Conservation (phyloP, 2,888 invertebrate genomes). For the Eupithecia dodoneata region DNA sequence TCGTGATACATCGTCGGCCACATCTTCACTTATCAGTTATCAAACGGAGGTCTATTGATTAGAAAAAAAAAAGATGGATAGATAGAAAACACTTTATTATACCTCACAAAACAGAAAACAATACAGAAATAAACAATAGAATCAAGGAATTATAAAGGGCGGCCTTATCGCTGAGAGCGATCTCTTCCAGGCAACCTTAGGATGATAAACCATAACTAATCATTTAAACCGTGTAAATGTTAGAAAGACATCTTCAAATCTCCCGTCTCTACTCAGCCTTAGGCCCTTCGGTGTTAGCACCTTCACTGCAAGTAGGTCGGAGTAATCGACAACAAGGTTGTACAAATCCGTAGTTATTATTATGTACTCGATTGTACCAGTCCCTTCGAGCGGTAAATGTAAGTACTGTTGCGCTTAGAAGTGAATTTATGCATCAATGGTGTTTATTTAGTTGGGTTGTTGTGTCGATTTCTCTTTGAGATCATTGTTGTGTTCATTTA, state of each 20-base stretch:
- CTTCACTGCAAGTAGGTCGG: constrained; percentile 43
- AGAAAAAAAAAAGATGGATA: too few relatives aligned
- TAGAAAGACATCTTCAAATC: background rate
- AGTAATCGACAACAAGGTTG: constrained; percentile 40
- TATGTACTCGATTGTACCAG: constrained; percentile 20
- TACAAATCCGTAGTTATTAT: constrained; percentile 21
- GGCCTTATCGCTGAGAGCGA: too few relatives aligned
- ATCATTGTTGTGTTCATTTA: background rate
- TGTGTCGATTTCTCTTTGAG: constrained; percentile 14
- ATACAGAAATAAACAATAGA: too few relatives aligned
- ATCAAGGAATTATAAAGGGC: too few relatives aligned
- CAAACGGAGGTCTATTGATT: too few relatives aligned
- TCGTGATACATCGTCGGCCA: too few relatives aligned
- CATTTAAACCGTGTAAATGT: background rate
- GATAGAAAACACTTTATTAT: too few relatives aligned
- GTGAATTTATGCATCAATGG: constrained; percentile 12
- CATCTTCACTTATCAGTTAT: too few relatives aligned
- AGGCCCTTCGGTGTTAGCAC: constrained; percentile 42
- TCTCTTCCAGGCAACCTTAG: too few relatives aligned
- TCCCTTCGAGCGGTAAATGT: constrained; percentile 13
- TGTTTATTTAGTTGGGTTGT: background rate
- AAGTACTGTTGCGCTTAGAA: constrained; percentile 16
- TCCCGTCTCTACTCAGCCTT: constrained; percentile 21
- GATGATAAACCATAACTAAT: background rate
- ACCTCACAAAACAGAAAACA: too few relatives aligned